Conservation (phyloP, 1,140 invertebrate genomes). For the Drosophila repleta region DNA sequence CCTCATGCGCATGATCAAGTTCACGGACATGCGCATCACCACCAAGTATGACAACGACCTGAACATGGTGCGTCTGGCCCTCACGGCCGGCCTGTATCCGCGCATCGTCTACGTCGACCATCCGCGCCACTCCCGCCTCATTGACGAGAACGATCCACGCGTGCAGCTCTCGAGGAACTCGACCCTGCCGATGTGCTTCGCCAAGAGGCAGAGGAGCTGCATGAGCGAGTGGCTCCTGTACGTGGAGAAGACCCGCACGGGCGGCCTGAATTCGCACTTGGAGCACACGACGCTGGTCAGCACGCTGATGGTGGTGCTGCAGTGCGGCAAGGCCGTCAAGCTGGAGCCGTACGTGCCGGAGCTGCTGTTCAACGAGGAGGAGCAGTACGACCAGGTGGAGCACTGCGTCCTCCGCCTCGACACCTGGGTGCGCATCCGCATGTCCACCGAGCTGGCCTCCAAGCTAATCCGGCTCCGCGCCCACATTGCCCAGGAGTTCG, state of each 20-base stretch:
- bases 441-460: conserved; percentile 3
- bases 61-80: conserved; percentile 94
- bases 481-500: conserved; percentile 29
- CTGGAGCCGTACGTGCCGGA: not conserved
- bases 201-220: not conserved
- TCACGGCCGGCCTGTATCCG: conserved; percentile 94
- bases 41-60: conserved; percentile 87
- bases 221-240: conserved; percentile 46
- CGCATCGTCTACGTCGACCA: conserved; percentile 87
- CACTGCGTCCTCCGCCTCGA: conserved; percentile 34
- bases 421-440: conserved; percentile 22
- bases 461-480: conserved; percentile 27
- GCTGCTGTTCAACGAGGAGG: not conserved
- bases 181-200: conserved; percentile 10
- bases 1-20: conserved; percentile 44
- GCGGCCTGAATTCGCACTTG: conserved; percentile 20
- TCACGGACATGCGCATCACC: not conserved
- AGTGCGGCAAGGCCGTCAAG: conserved; percentile 34
- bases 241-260: conserved; percentile 40
- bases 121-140: not conserved
- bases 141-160: conserved; percentile 31
- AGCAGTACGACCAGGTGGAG: not conserved
- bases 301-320: conserved; percentile 39
- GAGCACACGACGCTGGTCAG: conserved; percentile 46
- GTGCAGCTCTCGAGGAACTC: conserved; percentile 50